phyloP scores from a whole-genome alignment of 1,140 invertebrate species.

The Fopius arisanus region DNA sequence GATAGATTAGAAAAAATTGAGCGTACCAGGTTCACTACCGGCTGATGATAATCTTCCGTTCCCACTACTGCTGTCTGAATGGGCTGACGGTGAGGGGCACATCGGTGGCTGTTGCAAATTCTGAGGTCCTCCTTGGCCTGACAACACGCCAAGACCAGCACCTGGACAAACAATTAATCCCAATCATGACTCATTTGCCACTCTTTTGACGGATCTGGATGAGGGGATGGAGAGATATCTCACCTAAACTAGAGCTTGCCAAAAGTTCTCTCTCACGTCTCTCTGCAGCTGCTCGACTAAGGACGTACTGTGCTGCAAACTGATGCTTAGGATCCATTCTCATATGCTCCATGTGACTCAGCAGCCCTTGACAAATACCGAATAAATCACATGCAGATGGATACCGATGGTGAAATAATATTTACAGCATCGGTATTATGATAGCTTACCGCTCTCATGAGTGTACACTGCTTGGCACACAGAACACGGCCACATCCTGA shows the following conservation, averaged over 20 bases:
- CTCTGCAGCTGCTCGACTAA: conserved; percentile 89
- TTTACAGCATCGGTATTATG: neutral
- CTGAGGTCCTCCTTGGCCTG: conserved; percentile 65
- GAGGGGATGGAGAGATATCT: conserved; percentile 18
- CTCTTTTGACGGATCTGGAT: neutral
- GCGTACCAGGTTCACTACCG: conserved; percentile 74
- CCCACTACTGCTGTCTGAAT: conserved; percentile 83
- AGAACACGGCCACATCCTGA: conserved; percentile 93
- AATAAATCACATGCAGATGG: neutral
- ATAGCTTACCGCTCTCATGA: conserved; percentile 84
- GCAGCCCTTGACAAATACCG: conserved; percentile 72
- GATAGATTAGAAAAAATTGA: conserved; percentile 39
- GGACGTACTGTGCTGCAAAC: conserved; percentile 91
- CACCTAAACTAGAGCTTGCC: conserved; percentile 70
- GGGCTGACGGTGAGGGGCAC: conserved; percentile 81
- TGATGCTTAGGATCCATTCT: conserved; percentile 96
- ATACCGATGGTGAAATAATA: neutral
- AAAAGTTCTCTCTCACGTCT: conserved; percentile 83
- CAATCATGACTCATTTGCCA: conserved; percentile 14
- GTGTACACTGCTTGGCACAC: conserved; percentile 94
- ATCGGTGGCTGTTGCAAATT: conserved; percentile 68
- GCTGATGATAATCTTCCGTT: conserved; percentile 80
- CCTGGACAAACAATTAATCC: conserved; percentile 46
- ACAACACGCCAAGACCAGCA: conserved; percentile 68
- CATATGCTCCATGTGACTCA: conserved; percentile 96